phyloP scores from a whole-genome alignment of 2,888 invertebrate species.

The Macroteleia sp. region DNA sequence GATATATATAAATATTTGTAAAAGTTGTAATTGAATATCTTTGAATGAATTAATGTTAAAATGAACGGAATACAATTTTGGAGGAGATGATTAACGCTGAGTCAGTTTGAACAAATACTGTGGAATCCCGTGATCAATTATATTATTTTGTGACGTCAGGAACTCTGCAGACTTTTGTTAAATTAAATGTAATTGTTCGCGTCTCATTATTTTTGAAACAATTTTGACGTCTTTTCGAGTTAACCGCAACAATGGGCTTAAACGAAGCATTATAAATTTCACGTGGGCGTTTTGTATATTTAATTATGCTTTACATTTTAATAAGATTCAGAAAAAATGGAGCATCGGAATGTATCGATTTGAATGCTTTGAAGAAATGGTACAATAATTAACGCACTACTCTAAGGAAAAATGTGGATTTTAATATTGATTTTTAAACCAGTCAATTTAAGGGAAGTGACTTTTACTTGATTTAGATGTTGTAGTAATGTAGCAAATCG shows the following conservation, averaged over 20 bases:
- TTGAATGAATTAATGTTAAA: neutral
- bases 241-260: too few species aligned
- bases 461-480: conserved; percentile 33
- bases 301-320: conserved; percentile 36
- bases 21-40: too few species aligned
- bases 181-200: conserved; percentile 4
- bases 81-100: neutral
- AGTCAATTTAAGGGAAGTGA: conserved; percentile 47
- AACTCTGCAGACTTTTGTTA: neutral
- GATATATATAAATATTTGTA: too few species aligned
- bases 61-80: neutral
- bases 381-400: conserved; percentile 44
- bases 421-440: conserved; percentile 58
- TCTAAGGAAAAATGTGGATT: conserved; percentile 42
- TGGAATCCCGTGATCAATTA: neutral
- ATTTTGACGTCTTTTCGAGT: neutral
- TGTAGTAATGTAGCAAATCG: conserved; percentile 6
- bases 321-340: conserved; percentile 45
- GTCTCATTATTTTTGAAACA: neutral
- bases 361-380: conserved; percentile 9
- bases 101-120: conserved; percentile 2
- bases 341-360: conserved; percentile 43
- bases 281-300: conserved; percentile 37
- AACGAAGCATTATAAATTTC: conserved; percentile 22
- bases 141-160: neutral